A percentile compares a stretch with the other conserved stretches of the same genome.
Evolutionary conservation across 2,888 invertebrate species (phyloP).

Genomic region (Rotaria macrura): DNA sequence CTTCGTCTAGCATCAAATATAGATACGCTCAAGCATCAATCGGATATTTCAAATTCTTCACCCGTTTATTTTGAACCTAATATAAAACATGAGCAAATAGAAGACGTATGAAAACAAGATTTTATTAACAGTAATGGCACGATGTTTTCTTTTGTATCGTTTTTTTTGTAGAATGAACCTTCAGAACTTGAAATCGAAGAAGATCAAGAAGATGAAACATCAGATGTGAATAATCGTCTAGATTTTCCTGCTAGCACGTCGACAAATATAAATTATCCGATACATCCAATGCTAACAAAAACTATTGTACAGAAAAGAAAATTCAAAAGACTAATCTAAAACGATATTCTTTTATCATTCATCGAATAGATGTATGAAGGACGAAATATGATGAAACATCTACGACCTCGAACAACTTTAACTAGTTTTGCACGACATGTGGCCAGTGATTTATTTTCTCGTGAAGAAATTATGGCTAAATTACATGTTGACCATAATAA

Average conservation of each 20-base stretch:
- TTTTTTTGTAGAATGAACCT: neutral
- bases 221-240: neutral
- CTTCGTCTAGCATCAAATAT: neutral
- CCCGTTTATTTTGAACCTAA: neutral
- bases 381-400: slow-evolving; percentile 20
- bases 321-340: too few species aligned
- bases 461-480: neutral
- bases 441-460: neutral
- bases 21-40: neutral
- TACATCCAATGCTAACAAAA: neutral
- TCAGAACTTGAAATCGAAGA: neutral
- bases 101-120: neutral
- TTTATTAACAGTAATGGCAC: too few species aligned
- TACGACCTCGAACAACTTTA: neutral
- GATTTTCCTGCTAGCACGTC: neutral
- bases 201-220: neutral
- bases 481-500: neutral
- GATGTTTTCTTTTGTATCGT: too few species aligned
- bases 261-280: neutral
- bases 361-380: neutral
- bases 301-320: too few species aligned
- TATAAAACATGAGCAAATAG: neutral
- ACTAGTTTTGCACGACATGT: neutral
- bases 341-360: too few species aligned
- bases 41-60: neutral